Evolutionary conservation across 2,113 vertebrate genomes (phyloP).

Genomic region (Eretmochelys imbricata): DNA sequence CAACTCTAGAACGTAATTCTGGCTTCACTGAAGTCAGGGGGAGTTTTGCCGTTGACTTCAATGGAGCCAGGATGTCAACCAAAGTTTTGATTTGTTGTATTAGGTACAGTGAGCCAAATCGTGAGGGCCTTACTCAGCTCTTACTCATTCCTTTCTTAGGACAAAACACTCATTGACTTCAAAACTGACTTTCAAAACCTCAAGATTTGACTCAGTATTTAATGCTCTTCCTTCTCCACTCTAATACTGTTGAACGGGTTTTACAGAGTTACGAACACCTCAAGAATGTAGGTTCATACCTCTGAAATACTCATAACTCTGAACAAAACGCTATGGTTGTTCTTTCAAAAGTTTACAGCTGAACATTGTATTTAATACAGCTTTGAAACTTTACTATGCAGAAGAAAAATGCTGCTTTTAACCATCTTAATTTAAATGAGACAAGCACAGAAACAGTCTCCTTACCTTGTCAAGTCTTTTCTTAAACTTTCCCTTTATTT

Average conservation of each 20-base stretch:
- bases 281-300: too few relatives aligned
- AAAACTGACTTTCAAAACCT: constrained; percentile 15
- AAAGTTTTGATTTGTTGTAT: constrained; percentile 33
- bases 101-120: not conserved
- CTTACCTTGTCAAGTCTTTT: too few relatives aligned
- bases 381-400: too few relatives aligned
- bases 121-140: not conserved
- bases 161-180: constrained; percentile 20
- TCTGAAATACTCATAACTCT: too few relatives aligned
- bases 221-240: not conserved
- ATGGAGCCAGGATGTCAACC: not conserved
- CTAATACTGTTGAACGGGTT: not conserved
- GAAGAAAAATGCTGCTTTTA: too few relatives aligned
- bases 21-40: not conserved
- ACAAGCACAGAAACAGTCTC: too few relatives aligned
- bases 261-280: not conserved
- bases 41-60: constrained; percentile 1
- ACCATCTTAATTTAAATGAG: too few relatives aligned
- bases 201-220: not conserved
- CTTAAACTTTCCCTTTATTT: too few relatives aligned
- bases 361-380: too few relatives aligned
- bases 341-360: too few relatives aligned
- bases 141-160: not conserved
- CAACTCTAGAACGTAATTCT: not conserved
- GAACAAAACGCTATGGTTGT: too few relatives aligned